Base-by-base conservation (phyloP, 2,888 invertebrate species). In the Bellardia bayeri region DNA sequence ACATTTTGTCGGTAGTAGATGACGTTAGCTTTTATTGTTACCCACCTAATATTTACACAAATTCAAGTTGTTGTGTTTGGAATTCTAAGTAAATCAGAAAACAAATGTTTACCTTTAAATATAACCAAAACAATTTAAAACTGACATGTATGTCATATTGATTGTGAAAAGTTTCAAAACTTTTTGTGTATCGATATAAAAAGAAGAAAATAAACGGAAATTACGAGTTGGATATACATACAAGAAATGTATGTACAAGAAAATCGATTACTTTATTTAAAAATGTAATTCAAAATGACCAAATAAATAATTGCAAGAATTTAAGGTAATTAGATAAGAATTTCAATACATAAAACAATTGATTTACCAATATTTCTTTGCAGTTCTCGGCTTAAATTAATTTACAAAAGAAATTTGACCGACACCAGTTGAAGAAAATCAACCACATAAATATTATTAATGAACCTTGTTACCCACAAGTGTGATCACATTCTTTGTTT, bases 81-180 rank as follows among this genome's bases (percentile, higher is more conserved):
- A 23, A 56, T 56, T 56, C 23, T 23, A 9, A 23, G 56, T 16
- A 16, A 56, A 56, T 56, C 16, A 16, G 7, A 56, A 56, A 54
- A 16, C 56, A 56, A 16, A 16, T 56, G 16, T 64, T 76, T 64
- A 64, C 16, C 16, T 51, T 13, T 64, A 37, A 64, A 23, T 23
- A 23, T n/a, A 66, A 6, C n/a, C 4, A 42, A 66, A 66, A 40
- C 30, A 56, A 78, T 78, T 66, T 64, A 54, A n/a, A 23, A n/a
- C 42, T 42, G 64, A 30, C 66, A 66, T 78, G 30, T 40, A 54
- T 42, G 64, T 40, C 40, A 66, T 30, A 42, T 7, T 75, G 63
- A 7, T 23, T 33, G 42, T 14, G 49, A 63, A 6, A 49, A 3
- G 11, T 74, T 61, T 49, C 14, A 64, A 23, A 66, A 42, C 3